phyloP scores from a whole-genome alignment of 1,140 invertebrate species.

The Ceratina australensis region DNA sequence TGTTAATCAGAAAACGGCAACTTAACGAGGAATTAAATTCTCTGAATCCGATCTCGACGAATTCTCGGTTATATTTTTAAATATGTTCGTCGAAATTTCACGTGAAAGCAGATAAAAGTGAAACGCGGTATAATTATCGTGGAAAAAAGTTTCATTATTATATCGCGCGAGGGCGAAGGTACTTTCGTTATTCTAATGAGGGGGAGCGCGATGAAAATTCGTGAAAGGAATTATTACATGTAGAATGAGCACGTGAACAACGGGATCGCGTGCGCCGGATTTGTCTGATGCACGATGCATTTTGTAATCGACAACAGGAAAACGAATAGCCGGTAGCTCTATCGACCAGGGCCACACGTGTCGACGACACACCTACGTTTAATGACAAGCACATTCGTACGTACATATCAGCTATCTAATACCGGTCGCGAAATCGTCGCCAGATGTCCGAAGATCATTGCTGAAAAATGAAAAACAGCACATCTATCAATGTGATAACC shows the following conservation, averaged over 20 bases:
- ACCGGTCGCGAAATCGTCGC: neutral
- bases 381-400: constrained; percentile 12
- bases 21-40: too few relatives aligned
- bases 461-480: neutral
- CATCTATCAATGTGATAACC: too few relatives aligned
- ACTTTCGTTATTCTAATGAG: too few relatives aligned
- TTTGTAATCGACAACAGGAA: constrained; percentile 38
- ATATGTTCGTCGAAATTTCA: too few relatives aligned
- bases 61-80: too few relatives aligned
- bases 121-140: neutral
- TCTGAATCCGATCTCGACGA: too few relatives aligned
- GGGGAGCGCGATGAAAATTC: too few relatives aligned
- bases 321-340: constrained; percentile 34
- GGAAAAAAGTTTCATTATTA: neutral
- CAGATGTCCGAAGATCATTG: neutral
- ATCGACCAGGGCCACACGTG: constrained; percentile 31
- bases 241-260: neutral
- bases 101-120: neutral
- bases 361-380: constrained; percentile 38
- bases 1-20: neutral
- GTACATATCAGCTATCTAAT: neutral
- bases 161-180: too few relatives aligned
- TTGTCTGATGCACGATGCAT: constrained; percentile 10
- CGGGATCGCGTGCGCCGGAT: constrained; percentile 18
- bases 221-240: neutral